Conservation (phyloP, 2,888 invertebrate genomes). For the Trisateles emortualis region DNA sequence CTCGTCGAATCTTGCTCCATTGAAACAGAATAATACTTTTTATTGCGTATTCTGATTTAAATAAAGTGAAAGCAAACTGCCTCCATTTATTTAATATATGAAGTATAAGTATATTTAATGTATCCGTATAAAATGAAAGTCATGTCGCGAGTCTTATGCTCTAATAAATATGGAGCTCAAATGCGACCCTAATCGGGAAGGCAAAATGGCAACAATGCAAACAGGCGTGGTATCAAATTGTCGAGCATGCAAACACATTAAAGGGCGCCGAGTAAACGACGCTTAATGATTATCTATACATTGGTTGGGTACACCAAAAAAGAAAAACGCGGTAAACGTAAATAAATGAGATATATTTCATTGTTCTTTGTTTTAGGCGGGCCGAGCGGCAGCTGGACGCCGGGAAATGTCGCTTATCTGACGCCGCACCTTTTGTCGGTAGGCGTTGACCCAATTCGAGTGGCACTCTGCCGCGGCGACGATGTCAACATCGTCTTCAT, state of each 20-base stretch:
- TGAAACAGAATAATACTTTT: not conserved
- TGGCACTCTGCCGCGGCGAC: conserved; percentile 68
- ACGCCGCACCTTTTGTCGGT: conserved; percentile 84
- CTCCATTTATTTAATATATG: conserved; percentile 55
- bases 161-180: conserved; percentile 83
- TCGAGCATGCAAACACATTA: conserved; percentile 84
- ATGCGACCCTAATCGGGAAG: conserved; percentile 84
- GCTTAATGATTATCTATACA: conserved; percentile 82
- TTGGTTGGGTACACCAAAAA: conserved; percentile 64
- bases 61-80: conserved; percentile 64
- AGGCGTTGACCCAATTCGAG: conserved; percentile 84
- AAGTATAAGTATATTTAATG: conserved; percentile 64
- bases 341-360: conserved; percentile 80
- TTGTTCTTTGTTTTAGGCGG: conserved; percentile 80
- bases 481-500: conserved; percentile 72
- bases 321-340: conserved; percentile 68
- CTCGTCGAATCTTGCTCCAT: conserved; percentile 1
- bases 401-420: conserved; percentile 83
- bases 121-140: conserved; percentile 81
- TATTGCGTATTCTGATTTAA: conserved; percentile 46
- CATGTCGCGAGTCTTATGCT: conserved; percentile 80
- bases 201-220: conserved; percentile 84
- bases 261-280: conserved; percentile 77
- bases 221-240: conserved; percentile 83
- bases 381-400: conserved; percentile 77